Conservation (phyloP, 2,113 vertebrate genomes). For the Aix galericulata region DNA sequence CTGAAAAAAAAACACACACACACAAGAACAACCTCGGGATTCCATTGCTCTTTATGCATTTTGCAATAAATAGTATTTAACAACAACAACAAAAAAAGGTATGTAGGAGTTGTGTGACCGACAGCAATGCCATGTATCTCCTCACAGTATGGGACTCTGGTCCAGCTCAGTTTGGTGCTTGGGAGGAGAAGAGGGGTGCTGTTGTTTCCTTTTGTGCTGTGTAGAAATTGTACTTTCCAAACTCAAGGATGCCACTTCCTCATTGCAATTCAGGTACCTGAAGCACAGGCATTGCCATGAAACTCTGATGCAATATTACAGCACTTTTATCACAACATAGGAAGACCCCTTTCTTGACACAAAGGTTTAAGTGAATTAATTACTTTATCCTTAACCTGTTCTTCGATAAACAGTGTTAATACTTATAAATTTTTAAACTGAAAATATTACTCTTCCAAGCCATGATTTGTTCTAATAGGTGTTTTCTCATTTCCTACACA, state of each 20-base stretch:
- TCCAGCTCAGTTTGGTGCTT: background rate
- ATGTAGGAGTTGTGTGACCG: background rate
- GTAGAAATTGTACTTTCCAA: background rate
- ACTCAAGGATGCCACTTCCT: background rate
- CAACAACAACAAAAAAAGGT: background rate
- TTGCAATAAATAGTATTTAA: background rate
- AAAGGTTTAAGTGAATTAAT: background rate
- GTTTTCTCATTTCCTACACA: background rate
- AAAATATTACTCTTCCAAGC: background rate
- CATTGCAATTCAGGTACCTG: background rate
- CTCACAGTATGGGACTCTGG: background rate
- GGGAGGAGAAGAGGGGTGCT: background rate
- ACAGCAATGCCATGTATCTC: background rate
- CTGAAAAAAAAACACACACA: background rate
- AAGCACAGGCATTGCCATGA: background rate
- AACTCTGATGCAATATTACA: background rate
- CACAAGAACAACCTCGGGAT: background rate
- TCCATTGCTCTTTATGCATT: background rate
- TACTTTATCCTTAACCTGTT: background rate
- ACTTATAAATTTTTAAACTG: background rate
- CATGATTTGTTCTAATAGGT: background rate
- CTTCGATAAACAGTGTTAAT: background rate
- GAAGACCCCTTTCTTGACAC: background rate
- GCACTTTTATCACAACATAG: background rate
- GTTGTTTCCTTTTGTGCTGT: background rate